Base-by-base conservation (phyloP, 2,113 vertebrate genomes). In the Dolichotis patagonum region DNA sequence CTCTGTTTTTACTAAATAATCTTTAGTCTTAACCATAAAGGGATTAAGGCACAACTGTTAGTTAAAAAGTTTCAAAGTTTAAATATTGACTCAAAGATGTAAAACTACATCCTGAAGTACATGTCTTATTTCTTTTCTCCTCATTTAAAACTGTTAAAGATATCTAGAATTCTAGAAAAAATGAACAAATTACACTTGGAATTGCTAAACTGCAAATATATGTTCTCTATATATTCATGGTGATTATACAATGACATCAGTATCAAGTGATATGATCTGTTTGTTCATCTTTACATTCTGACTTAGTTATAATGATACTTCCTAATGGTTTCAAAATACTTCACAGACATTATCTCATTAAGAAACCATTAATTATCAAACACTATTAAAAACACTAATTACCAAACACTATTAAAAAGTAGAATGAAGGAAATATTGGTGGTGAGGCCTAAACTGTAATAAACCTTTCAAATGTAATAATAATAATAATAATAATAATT, bases 251-350 rank as follows among this genome's bases (percentile, higher is more conserved):
- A 41, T 65, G 49, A 71, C 46, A 71, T 75, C 32, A 86, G 75
- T 10, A 28, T 6, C 13, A 43, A 87, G 46, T 28, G 38, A 62
- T 69, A 91, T 26, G 77, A 88, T 77, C 22, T 20, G 54, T 49
- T 73, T 20, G 46, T 49, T 67, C 73, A 20, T 87, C 62, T 87
- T 58, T 63, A 81, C 20, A 38, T 58, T 82, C 46, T 94, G 84
- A 80, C 28, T 84, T 90, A 92, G 62, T 24, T 81, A 52, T 41
- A 85, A 63, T 49, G n/a, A 75, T 90, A 88, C 52, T 95, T 94
- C 96, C 85, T 77, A 73, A 77, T 62, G 65, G 88, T 19, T 30
- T 92, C 35, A 73, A 93, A 97, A 94, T 87, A 92, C 49, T 94
- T 87, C 32, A 83, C 7, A 75, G 71, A 80, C 88, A 90, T 88